Evolutionary conservation across 2,797 vertebrate genomes (phyloP).

Genomic region (Margarornis squamiger): DNA sequence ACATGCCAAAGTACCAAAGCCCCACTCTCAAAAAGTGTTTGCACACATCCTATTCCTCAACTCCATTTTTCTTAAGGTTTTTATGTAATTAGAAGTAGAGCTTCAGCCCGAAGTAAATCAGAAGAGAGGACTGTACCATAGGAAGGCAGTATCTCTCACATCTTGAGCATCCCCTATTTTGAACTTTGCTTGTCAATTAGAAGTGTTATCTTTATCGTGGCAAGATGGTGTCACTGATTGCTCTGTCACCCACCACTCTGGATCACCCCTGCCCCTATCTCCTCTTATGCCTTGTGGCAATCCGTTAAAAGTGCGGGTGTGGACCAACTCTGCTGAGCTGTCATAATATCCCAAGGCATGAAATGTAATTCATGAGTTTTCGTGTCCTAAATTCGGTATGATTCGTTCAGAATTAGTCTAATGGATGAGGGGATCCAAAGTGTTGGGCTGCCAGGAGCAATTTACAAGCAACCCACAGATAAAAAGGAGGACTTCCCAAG

Average conservation of each 20-base stretch:
- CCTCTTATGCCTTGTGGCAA: not conserved
- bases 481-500: not conserved
- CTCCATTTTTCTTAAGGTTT: not conserved
- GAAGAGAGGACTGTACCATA: not conserved
- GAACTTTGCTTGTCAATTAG: not conserved
- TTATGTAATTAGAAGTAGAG: not conserved
- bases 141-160: not conserved
- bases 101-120: not conserved
- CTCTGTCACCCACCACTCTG: not conserved
- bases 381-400: not conserved
- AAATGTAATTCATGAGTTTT: not conserved
- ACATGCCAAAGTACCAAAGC: not conserved
- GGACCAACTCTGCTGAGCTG: not conserved
- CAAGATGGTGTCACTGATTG: not conserved
- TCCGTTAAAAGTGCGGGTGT: not conserved
- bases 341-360: not conserved
- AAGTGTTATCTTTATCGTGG: not conserved
- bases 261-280: not conserved
- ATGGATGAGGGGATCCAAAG: not conserved
- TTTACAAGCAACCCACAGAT: not conserved
- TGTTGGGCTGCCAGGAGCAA: not conserved
- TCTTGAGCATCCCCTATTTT: not conserved
- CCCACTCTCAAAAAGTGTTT: not conserved
- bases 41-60: not conserved
- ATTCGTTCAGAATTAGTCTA: not conserved